Evolutionary conservation across 53 echinoderm and acorn worm genomes (phyloP).

Genomic region (Echinometra lucunter): DNA sequence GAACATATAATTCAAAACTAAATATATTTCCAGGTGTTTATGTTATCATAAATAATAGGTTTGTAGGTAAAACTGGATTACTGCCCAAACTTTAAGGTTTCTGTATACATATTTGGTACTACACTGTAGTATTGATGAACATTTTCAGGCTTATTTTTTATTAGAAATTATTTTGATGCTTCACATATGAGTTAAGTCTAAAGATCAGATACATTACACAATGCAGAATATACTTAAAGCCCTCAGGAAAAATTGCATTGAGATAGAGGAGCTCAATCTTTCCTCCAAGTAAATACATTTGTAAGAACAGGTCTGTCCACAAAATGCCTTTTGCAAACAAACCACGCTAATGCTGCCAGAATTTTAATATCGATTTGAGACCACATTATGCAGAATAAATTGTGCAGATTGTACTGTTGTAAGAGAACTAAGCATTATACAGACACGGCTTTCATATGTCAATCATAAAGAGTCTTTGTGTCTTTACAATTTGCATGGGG

Average conservation of each 20-base stretch:
- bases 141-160: not conserved
- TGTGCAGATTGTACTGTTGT: not conserved
- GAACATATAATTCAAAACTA: not conserved
- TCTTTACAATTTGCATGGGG: not conserved
- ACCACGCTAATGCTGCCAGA: not conserved
- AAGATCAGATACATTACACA: not conserved
- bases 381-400: not conserved
- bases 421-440: not conserved
- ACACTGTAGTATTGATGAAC: not conserved
- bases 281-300: not conserved
- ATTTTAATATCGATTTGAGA: not conserved
- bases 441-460: not conserved
- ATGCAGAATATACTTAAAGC: not conserved
- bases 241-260: not conserved
- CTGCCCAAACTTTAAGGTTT: not conserved
- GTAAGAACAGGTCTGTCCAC: not conserved
- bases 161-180: not conserved
- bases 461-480: not conserved
- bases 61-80: too few relatives aligned
- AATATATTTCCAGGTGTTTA: not conserved
- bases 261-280: not conserved
- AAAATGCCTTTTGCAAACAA: slow-evolving; percentile 10
- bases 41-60: not conserved
- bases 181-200: not conserved
- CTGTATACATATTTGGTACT: not conserved